phyloP scores from a whole-genome alignment of 1,140 invertebrate genomes.

The Drosophila punjabiensis region DNA sequence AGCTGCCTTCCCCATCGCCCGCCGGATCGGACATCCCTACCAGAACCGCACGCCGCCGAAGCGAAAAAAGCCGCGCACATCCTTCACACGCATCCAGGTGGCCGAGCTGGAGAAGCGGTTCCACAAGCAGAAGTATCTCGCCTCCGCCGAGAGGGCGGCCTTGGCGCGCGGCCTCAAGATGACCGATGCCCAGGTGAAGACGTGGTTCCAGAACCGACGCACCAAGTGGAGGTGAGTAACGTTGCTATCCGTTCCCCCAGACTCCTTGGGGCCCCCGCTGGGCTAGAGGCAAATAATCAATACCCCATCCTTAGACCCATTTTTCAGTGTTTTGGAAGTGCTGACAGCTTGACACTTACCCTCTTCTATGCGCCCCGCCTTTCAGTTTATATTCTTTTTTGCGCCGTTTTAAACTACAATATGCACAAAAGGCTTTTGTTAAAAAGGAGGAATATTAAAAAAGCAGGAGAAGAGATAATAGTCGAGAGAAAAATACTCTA shows the following conservation, averaged over 20 bases:
- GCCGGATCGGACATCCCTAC: conserved; percentile 99
- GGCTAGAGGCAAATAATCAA: conserved; percentile 54
- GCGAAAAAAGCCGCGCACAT: conserved; percentile 98
- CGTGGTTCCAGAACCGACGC: conserved; percentile 96
- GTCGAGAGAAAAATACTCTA: conserved; percentile 13
- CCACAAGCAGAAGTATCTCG: conserved; percentile 99
- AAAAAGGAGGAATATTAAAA: conserved; percentile 24
- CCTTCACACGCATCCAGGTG: conserved; percentile 94
- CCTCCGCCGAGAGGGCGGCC: conserved; percentile 97
- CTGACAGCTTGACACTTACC: conserved; percentile 60
- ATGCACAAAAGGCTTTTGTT: conserved; percentile 72
- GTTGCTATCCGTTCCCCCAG: background rate
- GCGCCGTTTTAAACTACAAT: conserved; percentile 67
- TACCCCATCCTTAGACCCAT: conserved; percentile 34
- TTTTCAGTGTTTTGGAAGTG: conserved; percentile 47
- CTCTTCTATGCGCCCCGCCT: conserved; percentile 9
- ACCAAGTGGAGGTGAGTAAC: conserved; percentile 98
- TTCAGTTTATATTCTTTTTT: conserved; percentile 16
- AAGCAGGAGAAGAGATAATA: background rate
- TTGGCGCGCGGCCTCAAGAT: conserved; percentile 98
- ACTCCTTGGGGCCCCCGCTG: background rate
- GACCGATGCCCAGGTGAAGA: conserved; percentile 99
- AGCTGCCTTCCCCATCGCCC: conserved; percentile 93
- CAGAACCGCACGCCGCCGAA: conserved; percentile 99
- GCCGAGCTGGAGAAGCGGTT: conserved; percentile 98